Evolutionary conservation across 2,888 invertebrate genomes (phyloP), one percentile per base, ranked within the genome.

Genomic region (Conchocele bisecta): DNA sequence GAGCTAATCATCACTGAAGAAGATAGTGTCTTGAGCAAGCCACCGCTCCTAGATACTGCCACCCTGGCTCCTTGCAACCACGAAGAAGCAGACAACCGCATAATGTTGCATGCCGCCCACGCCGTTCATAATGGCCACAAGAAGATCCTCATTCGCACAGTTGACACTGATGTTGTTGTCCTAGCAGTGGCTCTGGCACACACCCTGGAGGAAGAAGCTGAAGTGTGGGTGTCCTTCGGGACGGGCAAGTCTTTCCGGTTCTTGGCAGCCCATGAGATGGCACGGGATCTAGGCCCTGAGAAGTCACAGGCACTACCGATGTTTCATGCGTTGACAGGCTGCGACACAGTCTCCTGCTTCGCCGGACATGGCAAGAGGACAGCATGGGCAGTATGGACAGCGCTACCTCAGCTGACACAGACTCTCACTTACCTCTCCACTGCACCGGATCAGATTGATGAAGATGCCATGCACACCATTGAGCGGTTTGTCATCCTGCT

Each of bases 41-140:
- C n/a, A n/a, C n/a, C n/a, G n/a, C n/a, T n/a, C n/a, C n/a, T n/a
- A n/a, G n/a, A n/a, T n/a, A n/a, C n/a, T n/a, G n/a, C n/a, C n/a
- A n/a, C n/a, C n/a, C n/a, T n/a, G n/a, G 35, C 51, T 29, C 74
- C 70, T 24, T 69, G 73, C 39, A 29, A 20, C n/a, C 73, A 75
- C 29, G 69, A 73, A 31, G 66, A 75, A 53, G 67, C 65, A 22
- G 71, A 75, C 44, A 63, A 57, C 17, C 7, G 70, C 15, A 31
- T 64, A 28, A 26, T 57, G 11, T 41, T 72, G 3, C 71, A 69
- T 65, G 42, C 39, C 5, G 42, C 48, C 37, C 42, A 76, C 61
- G 44, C 54, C 7, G 48, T 29, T 5, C 28, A 41, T 17, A 42
- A 42, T 5, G 60, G 71, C 24, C 20, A 33, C 6, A 24, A 24